phyloP scores from a whole-genome alignment of 1,140 invertebrate species.

The Caenorhabditis latens region DNA sequence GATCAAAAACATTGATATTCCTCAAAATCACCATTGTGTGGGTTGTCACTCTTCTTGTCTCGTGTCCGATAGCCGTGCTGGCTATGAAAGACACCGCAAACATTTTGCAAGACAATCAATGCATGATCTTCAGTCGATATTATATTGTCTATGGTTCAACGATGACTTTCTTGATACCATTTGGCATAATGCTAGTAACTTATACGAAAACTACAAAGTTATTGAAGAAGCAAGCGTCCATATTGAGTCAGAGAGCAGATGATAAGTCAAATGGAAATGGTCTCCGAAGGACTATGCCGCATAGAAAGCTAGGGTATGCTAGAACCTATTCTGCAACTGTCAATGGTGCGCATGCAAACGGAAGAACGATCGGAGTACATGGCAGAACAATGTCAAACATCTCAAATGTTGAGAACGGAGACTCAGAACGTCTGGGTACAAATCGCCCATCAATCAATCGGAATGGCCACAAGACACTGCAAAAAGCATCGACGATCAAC shows the following conservation, averaged over 20 bases:
- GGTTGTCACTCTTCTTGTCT: slow-evolving; percentile 88
- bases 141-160: slow-evolving; percentile 93
- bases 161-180: slow-evolving; percentile 94
- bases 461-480: not conserved
- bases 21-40: slow-evolving; percentile 88
- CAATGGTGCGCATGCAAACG: slow-evolving; percentile 43
- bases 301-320: slow-evolving; percentile 70
- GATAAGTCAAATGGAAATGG: slow-evolving; percentile 68
- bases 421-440: slow-evolving; percentile 8
- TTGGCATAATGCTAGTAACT: slow-evolving; percentile 92
- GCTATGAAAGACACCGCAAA: slow-evolving; percentile 82
- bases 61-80: slow-evolving; percentile 88
- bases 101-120: slow-evolving; percentile 80
- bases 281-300: slow-evolving; percentile 70
- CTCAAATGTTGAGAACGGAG: slow-evolving; percentile 30
- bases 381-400: slow-evolving; percentile 33
- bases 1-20: slow-evolving; percentile 86
- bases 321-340: slow-evolving; percentile 51
- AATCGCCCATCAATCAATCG: slow-evolving; percentile 43
- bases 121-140: slow-evolving; percentile 88
- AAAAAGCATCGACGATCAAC: slow-evolving; percentile 54
- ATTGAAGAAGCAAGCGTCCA: slow-evolving; percentile 81
- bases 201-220: slow-evolving; percentile 90
- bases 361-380: slow-evolving; percentile 26
- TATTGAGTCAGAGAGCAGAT: slow-evolving; percentile 67